Conservation (phyloP, 2,797 vertebrate species). For the Odontamblyopus lacepedii region DNA sequence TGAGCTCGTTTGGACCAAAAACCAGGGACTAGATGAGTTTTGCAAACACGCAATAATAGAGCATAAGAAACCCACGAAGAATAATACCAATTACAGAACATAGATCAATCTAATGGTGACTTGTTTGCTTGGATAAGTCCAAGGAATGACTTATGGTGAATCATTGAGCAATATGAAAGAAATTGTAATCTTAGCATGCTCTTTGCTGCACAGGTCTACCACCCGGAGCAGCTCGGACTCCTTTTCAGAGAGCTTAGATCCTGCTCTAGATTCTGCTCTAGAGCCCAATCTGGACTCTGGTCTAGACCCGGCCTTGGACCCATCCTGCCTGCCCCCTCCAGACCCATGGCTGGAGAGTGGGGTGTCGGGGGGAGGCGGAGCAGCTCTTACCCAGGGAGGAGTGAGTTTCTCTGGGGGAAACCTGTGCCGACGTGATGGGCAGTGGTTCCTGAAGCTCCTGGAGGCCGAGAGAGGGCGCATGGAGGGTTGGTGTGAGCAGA, state of each 20-base stretch:
- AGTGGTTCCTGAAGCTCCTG: conserved; percentile 97
- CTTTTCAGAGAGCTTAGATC: conserved; percentile 89
- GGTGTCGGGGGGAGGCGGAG: conserved; percentile 78
- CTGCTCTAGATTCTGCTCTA: conserved; percentile 56
- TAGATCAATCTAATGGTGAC: too few relatives aligned
- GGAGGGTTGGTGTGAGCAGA: conserved; percentile 98
- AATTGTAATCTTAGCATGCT: too few relatives aligned
- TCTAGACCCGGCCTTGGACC: conserved; percentile 95
- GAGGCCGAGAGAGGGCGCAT: conserved; percentile 95
- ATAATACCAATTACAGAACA: too few relatives aligned
- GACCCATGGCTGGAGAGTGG: conserved; percentile 93
- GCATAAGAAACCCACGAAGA: too few relatives aligned
- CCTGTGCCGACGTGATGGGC: conserved; percentile 89
- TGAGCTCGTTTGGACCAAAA: too few relatives aligned
- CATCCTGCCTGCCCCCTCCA: conserved; percentile 93
- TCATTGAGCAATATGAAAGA: too few relatives aligned
- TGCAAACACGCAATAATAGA: too few relatives aligned
- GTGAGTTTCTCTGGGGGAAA: conserved; percentile 53
- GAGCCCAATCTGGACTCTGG: conserved; percentile 82
- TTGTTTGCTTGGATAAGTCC: too few relatives aligned
- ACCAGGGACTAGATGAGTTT: too few relatives aligned
- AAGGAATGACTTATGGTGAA: too few relatives aligned
- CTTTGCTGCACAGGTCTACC: conserved; percentile 57
- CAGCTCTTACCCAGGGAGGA: conserved; percentile 53
- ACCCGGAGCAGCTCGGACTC: conserved; percentile 92